Conservation (phyloP, 2,888 invertebrate species). For the Tholera decimalis region DNA sequence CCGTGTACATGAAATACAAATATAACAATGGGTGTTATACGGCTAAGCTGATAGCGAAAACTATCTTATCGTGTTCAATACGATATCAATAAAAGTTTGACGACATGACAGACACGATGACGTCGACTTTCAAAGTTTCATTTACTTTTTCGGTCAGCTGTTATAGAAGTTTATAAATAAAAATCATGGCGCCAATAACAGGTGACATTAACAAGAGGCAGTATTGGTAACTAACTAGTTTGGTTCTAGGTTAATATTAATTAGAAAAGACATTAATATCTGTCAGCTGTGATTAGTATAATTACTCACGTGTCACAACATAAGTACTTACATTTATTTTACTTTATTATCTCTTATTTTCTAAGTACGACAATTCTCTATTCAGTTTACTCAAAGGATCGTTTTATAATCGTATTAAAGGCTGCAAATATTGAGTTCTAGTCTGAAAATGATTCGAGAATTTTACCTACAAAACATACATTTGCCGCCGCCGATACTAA, state of each 20-base stretch:
- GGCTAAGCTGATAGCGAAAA: slow-evolving; percentile 76
- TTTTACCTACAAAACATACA: background rate
- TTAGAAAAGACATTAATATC: slow-evolving; percentile 46
- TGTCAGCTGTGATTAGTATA: slow-evolving; percentile 32
- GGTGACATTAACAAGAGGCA: slow-evolving; percentile 5
- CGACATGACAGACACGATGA: slow-evolving; percentile 60
- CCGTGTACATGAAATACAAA: slow-evolving; percentile 71
- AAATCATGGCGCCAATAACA: slow-evolving; percentile 18
- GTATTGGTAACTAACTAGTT: slow-evolving; percentile 30
- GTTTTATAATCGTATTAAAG: too few species aligned
- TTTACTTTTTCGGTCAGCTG: slow-evolving; percentile 39
- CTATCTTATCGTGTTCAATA: slow-evolving; percentile 86
- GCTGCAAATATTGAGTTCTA: background rate
- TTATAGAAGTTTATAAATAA: slow-evolving; percentile 28
- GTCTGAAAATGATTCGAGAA: background rate
- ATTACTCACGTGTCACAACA: slow-evolving; percentile 17
- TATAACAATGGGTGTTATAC: slow-evolving; percentile 71
- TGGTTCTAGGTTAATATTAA: slow-evolving; percentile 36
- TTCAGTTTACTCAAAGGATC: background rate
- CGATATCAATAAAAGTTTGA: slow-evolving; percentile 80
- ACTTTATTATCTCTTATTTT: slow-evolving; percentile 1
- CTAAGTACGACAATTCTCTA: background rate
- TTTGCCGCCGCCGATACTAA: background rate
- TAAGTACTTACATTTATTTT: slow-evolving; percentile 2
- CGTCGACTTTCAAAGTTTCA: slow-evolving; percentile 67